Evolutionary conservation across 2,113 vertebrate genomes (phyloP), one percentile per base, ranked within the genome.

Genomic region (Leuciscus idus): DNA sequence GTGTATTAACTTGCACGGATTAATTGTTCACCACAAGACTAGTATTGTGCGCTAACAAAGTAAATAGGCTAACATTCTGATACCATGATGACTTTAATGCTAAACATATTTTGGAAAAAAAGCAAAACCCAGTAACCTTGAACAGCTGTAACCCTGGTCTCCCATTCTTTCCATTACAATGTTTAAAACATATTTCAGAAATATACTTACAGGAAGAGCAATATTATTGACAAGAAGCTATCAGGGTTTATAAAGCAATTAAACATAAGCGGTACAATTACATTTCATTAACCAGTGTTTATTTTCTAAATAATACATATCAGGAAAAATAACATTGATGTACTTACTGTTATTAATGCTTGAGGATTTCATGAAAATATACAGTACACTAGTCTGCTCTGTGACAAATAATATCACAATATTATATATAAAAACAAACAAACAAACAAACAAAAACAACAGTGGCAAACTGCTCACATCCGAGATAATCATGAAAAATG

Each of bases 261-360:
- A n/a, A 73, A 81, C 52, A 88, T 75, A 81, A 78, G 11, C 0
- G 4, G 46, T 30, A 75, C 77, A 84, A 28, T 59, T 57, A 33
- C 36, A 80, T 89, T 88, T 89, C 89, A 86, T 87, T 88, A 90
- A 91, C 89, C 90, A 91, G 91, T 91, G 90, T 91, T 92, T 91
- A 88, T 88, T 88, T 90, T 90, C 86, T 91, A 90, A 90, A 91
- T 89, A 90, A 92, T 90, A 89, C 90, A 89, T 90, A 91, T 73
- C 87, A 90, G 87, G 83, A 90, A 90, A 90, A 87, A 88, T 89
- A 86, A 90, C 80, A 89, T 89, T 86, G 82, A 86, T 89, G 86
- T 85, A 84, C 52, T 78, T 89, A 85, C 78, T 86, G 78, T 88
- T 79, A 89, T 80, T 90, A 86, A 88, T 87, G 78, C 82, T 90